Base-by-base conservation (phyloP, 2,888 invertebrate genomes). In the Gari tellinella region DNA sequence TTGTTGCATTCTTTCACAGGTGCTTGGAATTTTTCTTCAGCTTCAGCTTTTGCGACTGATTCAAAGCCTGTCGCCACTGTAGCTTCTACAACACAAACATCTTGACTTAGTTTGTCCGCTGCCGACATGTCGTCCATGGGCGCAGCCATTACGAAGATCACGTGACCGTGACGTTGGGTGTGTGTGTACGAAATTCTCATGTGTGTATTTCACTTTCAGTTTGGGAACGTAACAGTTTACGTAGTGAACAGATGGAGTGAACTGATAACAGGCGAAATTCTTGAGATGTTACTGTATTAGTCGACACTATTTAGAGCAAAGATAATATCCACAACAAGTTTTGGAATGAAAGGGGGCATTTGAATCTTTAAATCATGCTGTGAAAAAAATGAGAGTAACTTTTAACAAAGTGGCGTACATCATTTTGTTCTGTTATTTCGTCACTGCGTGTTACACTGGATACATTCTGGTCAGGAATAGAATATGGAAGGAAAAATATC, bases 11-110 rank as follows among this genome's bases (percentile, higher is more conserved):
- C 64, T n/a, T 64, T 72, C 12, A 82, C 85, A 15, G 78, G 69
- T n/a, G 77, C 68, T 3, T 81, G 81, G 37, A 92, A 80, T 46
- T 88, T 88, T 82, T 91, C 90, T 51, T 82, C 66, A 5, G 90
- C 89, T 82, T 93, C 93, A 37, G 90, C 90, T 46, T 83, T 84
- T 4, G 92, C 92, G 14, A 90, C 82, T 41, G 77, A 72, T 76
- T 93, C 93, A 72, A 93, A 91, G 4, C 93, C 93, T 31, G 92
- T 92, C 0, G 88, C 85, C 17, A 92, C 92, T 21, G 92, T 91
- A 3, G 91, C 91, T 80, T 92, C 92, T 46, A 92, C 85, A 53
- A 84, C 86, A 65, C 91, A 92, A 31, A 76, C 53, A 12, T 68
- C 49, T 21, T 48, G 40, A 19, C 43, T 31, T 31, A 51, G 64